Conservation (phyloP, 2,888 invertebrate species). For the Drosophila borborema region DNA sequence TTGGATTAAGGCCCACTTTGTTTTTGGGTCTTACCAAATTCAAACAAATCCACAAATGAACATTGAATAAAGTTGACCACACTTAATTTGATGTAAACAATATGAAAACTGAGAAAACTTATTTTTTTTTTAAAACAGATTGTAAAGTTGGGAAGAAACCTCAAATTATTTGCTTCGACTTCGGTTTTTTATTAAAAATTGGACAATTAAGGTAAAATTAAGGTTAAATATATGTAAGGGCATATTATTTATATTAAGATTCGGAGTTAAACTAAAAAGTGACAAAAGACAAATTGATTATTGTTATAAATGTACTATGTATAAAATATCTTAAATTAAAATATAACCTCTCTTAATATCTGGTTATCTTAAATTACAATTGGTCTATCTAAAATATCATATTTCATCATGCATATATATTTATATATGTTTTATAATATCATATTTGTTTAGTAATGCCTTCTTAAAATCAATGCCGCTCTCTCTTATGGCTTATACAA, state of each 20-base stretch:
- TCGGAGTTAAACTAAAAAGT: not conserved
- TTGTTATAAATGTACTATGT: too few species aligned
- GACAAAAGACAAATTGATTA: not conserved
- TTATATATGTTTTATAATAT: too few species aligned
- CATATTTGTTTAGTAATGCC: not conserved
- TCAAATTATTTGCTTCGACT: constrained; percentile 43
- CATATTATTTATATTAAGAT: not conserved
- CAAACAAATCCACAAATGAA: constrained; percentile 37
- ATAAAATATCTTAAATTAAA: too few species aligned
- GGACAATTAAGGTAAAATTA: not conserved
- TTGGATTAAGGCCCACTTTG: constrained; percentile 15
- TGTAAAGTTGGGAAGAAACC: constrained; percentile 37
- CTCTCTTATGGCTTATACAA: not conserved
- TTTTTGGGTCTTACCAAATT: constrained; percentile 6
- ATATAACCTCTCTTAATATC: too few species aligned
- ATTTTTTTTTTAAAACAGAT: constrained; percentile 39
- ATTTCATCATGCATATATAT: too few species aligned
- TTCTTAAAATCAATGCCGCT: not conserved
- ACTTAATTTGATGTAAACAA: constrained; percentile 60
- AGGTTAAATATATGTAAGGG: too few species aligned
- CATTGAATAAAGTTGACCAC: constrained; percentile 50
- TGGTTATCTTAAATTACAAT: too few species aligned
- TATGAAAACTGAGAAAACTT: constrained; percentile 40
- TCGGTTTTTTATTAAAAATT: too few species aligned
- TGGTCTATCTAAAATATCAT: too few species aligned